A percentile compares a stretch with the other conserved stretches of the same genome.
Evolutionary conservation across 2,888 invertebrate genomes (phyloP).

Genomic region (Hypselothyrea guttata): DNA sequence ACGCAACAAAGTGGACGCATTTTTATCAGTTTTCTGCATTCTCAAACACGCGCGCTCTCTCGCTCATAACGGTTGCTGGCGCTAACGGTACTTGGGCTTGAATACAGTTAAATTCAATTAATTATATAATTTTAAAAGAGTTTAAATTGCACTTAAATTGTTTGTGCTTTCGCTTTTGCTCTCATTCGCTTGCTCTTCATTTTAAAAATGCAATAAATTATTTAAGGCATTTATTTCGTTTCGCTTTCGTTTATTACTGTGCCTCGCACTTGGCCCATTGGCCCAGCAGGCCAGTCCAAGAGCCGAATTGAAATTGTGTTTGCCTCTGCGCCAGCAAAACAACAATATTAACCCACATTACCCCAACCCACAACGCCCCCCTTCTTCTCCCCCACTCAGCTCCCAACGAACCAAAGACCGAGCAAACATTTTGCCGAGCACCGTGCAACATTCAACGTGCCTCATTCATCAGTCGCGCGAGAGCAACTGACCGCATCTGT

Average conservation of each 20-base stretch:
- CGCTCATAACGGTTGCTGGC: conserved; percentile 12
- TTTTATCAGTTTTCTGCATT: conserved; percentile 8
- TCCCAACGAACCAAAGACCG: conserved; percentile 12
- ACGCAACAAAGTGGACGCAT: conserved; percentile 69
- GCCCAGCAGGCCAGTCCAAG: conserved; percentile 40
- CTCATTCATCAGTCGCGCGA: conserved; percentile 64
- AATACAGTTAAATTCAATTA: conserved; percentile 5
- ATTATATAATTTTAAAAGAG: background rate
- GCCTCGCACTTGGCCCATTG: conserved; percentile 34
- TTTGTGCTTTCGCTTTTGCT: background rate
- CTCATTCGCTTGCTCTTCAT: conserved; percentile 2
- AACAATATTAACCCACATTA: conserved; percentile 35
- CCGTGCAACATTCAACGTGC: conserved; percentile 2
- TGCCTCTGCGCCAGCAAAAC: conserved; percentile 41
- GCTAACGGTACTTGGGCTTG: conserved; percentile 10
- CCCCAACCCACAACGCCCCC: background rate
- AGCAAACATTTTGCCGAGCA: conserved; percentile 3
- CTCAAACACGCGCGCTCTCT: conserved; percentile 5
- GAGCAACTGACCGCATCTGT: conserved; percentile 59
- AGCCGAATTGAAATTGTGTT: conserved; percentile 56
- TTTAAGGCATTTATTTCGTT: conserved; percentile 67
- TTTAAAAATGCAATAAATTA: conserved; percentile 61
- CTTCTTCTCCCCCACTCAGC: background rate
- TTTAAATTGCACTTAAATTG: background rate
- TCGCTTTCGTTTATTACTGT: conserved; percentile 49